Conservation (phyloP, 2,888 invertebrate species). For the Ypsolopha scabrella region DNA sequence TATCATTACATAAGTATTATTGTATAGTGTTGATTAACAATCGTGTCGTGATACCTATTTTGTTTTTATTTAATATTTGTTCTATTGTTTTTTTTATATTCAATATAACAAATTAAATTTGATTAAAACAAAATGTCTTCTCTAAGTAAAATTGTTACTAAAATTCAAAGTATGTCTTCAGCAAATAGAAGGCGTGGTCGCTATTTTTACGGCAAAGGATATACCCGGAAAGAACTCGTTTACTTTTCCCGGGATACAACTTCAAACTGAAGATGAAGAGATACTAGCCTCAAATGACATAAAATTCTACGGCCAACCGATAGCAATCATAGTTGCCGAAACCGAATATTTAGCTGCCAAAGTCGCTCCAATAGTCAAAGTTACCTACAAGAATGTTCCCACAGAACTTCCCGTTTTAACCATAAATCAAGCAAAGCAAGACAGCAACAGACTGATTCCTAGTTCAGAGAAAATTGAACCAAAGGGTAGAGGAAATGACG, state of each 20-base stretch:
- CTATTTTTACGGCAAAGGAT: conserved; percentile 74
- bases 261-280: conserved; percentile 53
- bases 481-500: conserved; percentile 34
- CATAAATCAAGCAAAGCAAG: conserved; percentile 51
- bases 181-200: conserved; percentile 74
- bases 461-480: conserved; percentile 23
- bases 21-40: too few species aligned
- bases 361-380: conserved; percentile 69
- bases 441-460: conserved; percentile 23
- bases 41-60: too few species aligned
- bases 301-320: conserved; percentile 74
- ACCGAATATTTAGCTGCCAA: conserved; percentile 63
- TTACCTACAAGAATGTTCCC: conserved; percentile 61
- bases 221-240: conserved; percentile 76
- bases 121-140: too few species aligned
- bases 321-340: conserved; percentile 77
- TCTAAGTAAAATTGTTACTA: too few species aligned
- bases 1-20: too few species aligned
- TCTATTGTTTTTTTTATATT: too few species aligned
- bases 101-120: too few species aligned
- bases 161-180: conserved; percentile 27
- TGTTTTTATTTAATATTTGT: too few species aligned
- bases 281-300: conserved; percentile 67
- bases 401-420: conserved; percentile 36
- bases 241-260: conserved; percentile 34